phyloP scores from a whole-genome alignment of 2,888 invertebrate species.

The Metalampra italica region DNA sequence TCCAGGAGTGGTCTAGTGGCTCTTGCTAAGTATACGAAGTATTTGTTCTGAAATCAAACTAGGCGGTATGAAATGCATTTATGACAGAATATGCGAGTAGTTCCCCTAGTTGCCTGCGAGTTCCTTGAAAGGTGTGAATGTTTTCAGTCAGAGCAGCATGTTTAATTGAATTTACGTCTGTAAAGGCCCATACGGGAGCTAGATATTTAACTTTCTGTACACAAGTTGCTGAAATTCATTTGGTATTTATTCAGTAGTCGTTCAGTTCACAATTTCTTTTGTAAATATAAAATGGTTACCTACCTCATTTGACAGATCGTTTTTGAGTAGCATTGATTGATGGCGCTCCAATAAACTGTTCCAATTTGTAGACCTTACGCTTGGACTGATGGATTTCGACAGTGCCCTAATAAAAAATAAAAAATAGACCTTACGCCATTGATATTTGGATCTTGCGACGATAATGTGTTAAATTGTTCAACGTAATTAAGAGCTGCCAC shows the following conservation, averaged over 20 bases:
- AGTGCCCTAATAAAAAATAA: too few species aligned
- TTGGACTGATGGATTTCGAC: too few species aligned
- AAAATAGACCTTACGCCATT: slow-evolving; percentile 3
- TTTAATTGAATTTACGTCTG: slow-evolving; percentile 32
- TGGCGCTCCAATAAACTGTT: slow-evolving; percentile 28
- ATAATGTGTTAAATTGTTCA: slow-evolving; percentile 15
- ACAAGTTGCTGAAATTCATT: neutral
- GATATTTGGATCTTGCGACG: slow-evolving; percentile 20
- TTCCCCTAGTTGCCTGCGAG: slow-evolving; percentile 1
- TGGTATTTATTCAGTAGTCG: neutral
- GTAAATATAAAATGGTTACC: slow-evolving; percentile 9
- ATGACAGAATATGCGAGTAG: neutral
- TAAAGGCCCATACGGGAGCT: slow-evolving; percentile 7
- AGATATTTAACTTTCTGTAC: slow-evolving; percentile 7
- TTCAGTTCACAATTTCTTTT: neutral
- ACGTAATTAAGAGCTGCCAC: neutral
- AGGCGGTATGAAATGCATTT: neutral
- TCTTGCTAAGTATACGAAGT: neutral
- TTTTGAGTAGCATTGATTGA: slow-evolving; percentile 44
- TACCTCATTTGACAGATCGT: slow-evolving; percentile 34
- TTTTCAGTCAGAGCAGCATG: slow-evolving; percentile 15
- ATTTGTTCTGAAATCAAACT: slow-evolving; percentile 4
- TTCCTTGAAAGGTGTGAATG: slow-evolving; percentile 15
- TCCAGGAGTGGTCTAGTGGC: neutral
- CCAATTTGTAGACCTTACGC: slow-evolving; percentile 2